Conservation (phyloP, 1,140 invertebrate species). For the Phortica variegata region DNA sequence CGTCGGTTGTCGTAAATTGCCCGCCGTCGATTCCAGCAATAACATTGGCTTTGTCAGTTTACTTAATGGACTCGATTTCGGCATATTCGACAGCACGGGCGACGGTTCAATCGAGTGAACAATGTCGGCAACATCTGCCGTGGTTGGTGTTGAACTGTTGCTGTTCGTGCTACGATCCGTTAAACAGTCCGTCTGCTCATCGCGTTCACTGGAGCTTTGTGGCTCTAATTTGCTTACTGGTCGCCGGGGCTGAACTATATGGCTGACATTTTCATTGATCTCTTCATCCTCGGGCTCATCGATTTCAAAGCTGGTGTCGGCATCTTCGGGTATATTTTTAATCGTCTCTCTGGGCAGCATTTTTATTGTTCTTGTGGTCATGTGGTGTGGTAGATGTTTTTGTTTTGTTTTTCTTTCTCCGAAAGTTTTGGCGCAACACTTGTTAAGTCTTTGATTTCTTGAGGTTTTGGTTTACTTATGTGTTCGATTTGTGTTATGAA, state of each 20-base stretch:
- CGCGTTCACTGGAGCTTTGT: constrained; percentile 4
- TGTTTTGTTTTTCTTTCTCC: no score
- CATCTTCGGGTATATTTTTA: constrained; percentile 8
- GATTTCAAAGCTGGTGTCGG: constrained; percentile 38
- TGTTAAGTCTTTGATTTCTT: no score
- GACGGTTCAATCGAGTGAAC: constrained; percentile 30
- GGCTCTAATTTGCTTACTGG: background rate
- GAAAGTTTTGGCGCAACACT: no score
- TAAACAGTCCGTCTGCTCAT: constrained; percentile 29
- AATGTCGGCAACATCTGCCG: constrained; percentile 49
- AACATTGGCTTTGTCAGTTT: background rate
- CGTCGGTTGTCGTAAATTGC: constrained; percentile 3
- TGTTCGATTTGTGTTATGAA: no score
- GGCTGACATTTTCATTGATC: background rate
- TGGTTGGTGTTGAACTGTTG: constrained; percentile 47
- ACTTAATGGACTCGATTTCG: background rate
- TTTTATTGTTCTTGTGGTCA: no score
- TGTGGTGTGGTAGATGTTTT: no score
- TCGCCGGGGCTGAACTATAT: constrained; percentile 4
- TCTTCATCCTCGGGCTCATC: constrained; percentile 35
- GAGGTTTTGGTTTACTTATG: no score
- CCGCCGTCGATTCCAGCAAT: background rate
- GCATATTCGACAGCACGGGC: constrained; percentile 5
- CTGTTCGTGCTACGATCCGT: constrained; percentile 36
- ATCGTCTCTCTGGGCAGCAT: no score